phyloP scores from a whole-genome alignment of 2,113 vertebrate genomes.

The Dipodomys ordii region DNA sequence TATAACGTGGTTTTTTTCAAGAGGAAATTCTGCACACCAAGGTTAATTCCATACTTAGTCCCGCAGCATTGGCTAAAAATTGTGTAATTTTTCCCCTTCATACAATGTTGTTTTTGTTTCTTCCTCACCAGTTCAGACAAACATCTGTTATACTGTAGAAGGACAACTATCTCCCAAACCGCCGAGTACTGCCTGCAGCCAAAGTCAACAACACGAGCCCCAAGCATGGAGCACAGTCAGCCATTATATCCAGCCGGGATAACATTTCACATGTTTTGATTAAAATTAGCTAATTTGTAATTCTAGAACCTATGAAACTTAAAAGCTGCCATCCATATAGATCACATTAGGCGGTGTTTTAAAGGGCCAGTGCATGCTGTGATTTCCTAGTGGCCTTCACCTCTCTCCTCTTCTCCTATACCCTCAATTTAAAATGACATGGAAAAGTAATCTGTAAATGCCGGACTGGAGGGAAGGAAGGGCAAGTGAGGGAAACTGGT shows the following conservation, averaged over 20 bases:
- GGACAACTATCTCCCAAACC: constrained; percentile 99
- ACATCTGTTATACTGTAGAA: constrained; percentile 98
- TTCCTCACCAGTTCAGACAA: constrained; percentile 98
- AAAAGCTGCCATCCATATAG: constrained; percentile 95
- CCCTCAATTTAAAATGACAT: constrained; percentile 69
- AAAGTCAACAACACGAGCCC: constrained; percentile 98
- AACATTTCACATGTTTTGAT: constrained; percentile 99
- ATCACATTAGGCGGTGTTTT: constrained; percentile 85
- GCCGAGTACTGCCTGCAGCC: constrained; percentile 92
- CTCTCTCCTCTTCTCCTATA: constrained; percentile 42
- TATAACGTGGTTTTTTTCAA: constrained; percentile 65
- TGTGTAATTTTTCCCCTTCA: constrained; percentile 90
- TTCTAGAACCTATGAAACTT: constrained; percentile 96
- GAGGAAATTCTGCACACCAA: constrained; percentile 76
- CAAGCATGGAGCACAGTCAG: constrained; percentile 95
- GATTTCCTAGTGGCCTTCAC: constrained; percentile 74
- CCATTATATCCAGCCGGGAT: constrained; percentile 97
- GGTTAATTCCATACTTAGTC: constrained; percentile 84
- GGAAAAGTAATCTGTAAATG: constrained; percentile 65
- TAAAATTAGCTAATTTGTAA: constrained; percentile 99
- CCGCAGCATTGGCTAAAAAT: constrained; percentile 88
- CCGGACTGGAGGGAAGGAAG: constrained; percentile 7
- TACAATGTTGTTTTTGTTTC: constrained; percentile 99
- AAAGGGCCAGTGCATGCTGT: constrained; percentile 83
- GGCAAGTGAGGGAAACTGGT: constrained; percentile 33